phyloP scores from a whole-genome alignment of 1,140 invertebrate species.

The Penaeus chinensis region DNA sequence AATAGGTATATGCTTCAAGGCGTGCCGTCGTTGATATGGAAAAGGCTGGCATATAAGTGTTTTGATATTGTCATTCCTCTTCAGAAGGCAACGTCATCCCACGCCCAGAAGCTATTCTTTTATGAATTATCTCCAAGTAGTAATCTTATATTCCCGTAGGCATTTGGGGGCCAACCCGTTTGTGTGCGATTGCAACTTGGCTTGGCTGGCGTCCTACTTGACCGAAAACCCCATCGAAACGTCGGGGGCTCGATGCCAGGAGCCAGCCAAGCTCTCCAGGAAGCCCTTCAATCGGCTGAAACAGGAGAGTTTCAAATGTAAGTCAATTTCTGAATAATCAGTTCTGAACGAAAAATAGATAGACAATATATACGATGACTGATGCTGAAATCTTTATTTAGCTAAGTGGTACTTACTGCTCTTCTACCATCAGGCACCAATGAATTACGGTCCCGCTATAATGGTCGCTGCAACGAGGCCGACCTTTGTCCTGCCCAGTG shows the following conservation, averaged over 20 bases:
- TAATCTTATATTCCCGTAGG: conserved; percentile 70
- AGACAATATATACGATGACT: no score
- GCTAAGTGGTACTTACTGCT: not conserved
- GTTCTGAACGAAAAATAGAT: no score
- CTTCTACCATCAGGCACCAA: conserved; percentile 48
- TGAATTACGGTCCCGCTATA: conserved; percentile 53
- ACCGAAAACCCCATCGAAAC: conserved; percentile 94
- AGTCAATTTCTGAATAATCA: conserved; percentile 29
- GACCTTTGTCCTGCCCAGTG: conserved; percentile 82
- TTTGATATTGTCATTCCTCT: no score
- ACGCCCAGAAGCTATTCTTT: not conserved
- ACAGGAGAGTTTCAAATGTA: conserved; percentile 60
- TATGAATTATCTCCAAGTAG: not conserved
- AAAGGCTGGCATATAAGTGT: no score
- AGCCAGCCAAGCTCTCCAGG: conserved; percentile 53
- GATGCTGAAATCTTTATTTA: no score
- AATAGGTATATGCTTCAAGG: no score
- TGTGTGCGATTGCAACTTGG: conserved; percentile 96
- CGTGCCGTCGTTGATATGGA: no score
- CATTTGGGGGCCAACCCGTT: conserved; percentile 97
- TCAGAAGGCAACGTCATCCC: not conserved
- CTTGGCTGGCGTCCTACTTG: conserved; percentile 94
- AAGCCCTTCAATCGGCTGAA: conserved; percentile 55
- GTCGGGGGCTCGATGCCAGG: conserved; percentile 79
- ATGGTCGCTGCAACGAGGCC: conserved; percentile 55